Evolutionary conservation across 1,140 invertebrate species (phyloP), one percentile per base, ranked within the genome.

Genomic region (Leptinotarsa lineolata): DNA sequence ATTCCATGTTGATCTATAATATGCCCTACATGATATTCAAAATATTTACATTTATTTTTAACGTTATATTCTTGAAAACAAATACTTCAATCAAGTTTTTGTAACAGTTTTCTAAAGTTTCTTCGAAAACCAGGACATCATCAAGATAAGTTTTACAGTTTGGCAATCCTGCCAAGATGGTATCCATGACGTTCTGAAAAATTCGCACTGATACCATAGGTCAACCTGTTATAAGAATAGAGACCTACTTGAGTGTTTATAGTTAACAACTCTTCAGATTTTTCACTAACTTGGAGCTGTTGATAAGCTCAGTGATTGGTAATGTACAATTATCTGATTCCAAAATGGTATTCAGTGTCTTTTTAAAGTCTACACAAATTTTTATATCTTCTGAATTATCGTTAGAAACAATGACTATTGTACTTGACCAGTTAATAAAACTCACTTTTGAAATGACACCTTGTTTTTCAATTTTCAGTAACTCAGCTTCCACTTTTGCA

Each of bases 341-440:
- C n/a, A n/a, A n/a, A n/a, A n/a, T n/a, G n/a, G n/a, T n/a, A n/a
- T n/a, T n/a, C n/a, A n/a, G n/a, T n/a, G n/a, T n/a, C n/a, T n/a
- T n/a, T n/a, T n/a, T n/a, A 67, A 61, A 8, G 18, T 44, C 68
- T 2, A 83, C 81, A 79, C 86, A 87, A 65, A 88, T 81, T 44
- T 86, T 72, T 21, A 81, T 76, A 67, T 76, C 72, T 15, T 79
- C 80, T 74, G 84, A 76, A 75, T 85, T 79, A 68, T 82, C 79
- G 74, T 88, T 89, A 70, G 81, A 79, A 3, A 88, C 85, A 1
- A 85, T 74, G 0, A 88, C 84, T 6, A 87, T 72, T 68, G 83
- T 80, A 77, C 78, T 78, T 73, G 82, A 76, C 79, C 80, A 79
- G n/a, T n/a, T n/a, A n/a, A n/a, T n/a, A n/a, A n/a, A n/a, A n/a